A percentile compares a stretch with the other conserved stretches of the same genome.
Conservation (phyloP, 2,113 vertebrate genomes). For the Sinocyclocheilus anophthalmus region DNA sequence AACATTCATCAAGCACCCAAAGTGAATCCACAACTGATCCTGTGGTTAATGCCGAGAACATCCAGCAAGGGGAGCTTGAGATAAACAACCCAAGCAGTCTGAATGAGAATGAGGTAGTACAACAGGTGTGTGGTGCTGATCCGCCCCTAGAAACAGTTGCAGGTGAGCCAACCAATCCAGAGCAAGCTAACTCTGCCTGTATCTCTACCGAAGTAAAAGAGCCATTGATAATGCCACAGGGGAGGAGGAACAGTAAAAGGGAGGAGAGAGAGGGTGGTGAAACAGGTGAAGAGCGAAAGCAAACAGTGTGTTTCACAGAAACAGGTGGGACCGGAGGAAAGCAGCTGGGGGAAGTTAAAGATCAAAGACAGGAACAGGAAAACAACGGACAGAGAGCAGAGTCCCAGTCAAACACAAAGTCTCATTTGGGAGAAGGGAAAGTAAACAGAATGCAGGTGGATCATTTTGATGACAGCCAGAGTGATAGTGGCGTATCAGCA, state of each 20-base stretch:
- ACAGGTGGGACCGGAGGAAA: conserved; percentile 40
- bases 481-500: conserved; percentile 67
- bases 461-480: conserved; percentile 67
- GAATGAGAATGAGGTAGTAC: conserved; percentile 70
- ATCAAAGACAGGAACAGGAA: conserved; percentile 23
- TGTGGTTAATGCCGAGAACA: conserved; percentile 30
- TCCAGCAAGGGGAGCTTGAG: conserved; percentile 67
- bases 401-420: conserved; percentile 7
- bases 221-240: conserved; percentile 46
- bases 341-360: conserved; percentile 35
- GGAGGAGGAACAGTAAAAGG: conserved; percentile 54
- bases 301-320: conserved; percentile 51
- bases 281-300: conserved; percentile 63
- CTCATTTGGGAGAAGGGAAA: conserved; percentile 16
- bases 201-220: conserved; percentile 46
- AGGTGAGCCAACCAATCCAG: conserved; percentile 68
- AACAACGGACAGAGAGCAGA: conserved; percentile 25
- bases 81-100: conserved; percentile 38
- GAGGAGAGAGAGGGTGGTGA: conserved; percentile 46
- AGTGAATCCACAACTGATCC: background rate
- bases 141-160: conserved; percentile 74
- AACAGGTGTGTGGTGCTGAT: conserved; percentile 73
- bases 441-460: conserved; percentile 68
- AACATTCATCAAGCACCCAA: background rate
- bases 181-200: conserved; percentile 51